These are phyloP conservation scores for Phanerotoma sp. DNA, from an alignment of 2,888 invertebrate genomes.

Conservation along the genomic window DNA sequence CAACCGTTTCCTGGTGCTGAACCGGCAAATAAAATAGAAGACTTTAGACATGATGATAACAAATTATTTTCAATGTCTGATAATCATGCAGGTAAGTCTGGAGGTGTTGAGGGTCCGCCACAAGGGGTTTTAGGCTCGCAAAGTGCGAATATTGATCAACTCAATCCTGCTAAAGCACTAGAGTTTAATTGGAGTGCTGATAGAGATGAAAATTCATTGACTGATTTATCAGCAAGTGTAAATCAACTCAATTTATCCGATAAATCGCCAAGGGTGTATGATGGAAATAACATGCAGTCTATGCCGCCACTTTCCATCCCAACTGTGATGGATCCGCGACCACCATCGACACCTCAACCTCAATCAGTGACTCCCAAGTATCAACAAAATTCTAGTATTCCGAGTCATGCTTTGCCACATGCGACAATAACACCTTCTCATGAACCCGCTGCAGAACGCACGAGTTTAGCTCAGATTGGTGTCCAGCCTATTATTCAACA, in stretches of 20 bases:
- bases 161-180: too few relatives aligned
- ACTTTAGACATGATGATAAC: not conserved
- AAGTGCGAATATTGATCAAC: too few relatives aligned
- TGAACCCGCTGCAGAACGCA: not conserved
- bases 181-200: constrained; percentile 42
- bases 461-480: too few relatives aligned
- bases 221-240: constrained; percentile 42
- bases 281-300: too few relatives aligned
- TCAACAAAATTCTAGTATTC: not conserved
- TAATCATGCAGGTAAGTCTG: too few relatives aligned
- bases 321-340: constrained; percentile 6
- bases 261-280: constrained; percentile 29
- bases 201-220: constrained; percentile 37
- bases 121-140: too few relatives aligned
- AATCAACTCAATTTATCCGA: constrained; percentile 43
- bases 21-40: too few relatives aligned
- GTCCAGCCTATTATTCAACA: not conserved
- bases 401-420: too few relatives aligned
- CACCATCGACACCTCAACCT: not conserved
- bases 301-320: too few relatives aligned
- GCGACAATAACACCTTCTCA: not conserved
- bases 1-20: too few relatives aligned
- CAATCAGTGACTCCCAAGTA: not conserved
- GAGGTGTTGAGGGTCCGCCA: too few relatives aligned
- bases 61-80: too few relatives aligned